Base-by-base conservation (phyloP, 1,140 invertebrate genomes). In the Zaprionus lachaisei region DNA sequence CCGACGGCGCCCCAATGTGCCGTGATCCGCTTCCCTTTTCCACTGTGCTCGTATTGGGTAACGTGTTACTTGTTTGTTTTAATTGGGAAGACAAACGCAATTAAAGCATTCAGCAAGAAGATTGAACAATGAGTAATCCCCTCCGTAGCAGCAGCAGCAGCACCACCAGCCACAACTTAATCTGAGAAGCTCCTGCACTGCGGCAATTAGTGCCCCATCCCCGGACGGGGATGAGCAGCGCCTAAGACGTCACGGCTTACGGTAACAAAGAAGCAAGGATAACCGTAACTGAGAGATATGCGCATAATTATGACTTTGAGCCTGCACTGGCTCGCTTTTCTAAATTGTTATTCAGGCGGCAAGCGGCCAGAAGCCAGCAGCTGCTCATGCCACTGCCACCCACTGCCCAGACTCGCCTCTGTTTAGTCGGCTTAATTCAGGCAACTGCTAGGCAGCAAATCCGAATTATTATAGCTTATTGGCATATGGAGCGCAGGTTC, bases 91-190 rank as follows among this genome's bases (percentile, higher is more conserved):
- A 76, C 71, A 81, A 89, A 90, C 74, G 84, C 81, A 84, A 90
- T 89, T 89, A 84, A 84, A 79, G 72, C 78, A 87, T 89, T 84
- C 80, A 81, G 81, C 78, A 73, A 69, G 47, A 78, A 84, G 81
- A 89, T 89, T 90, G 84, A 81, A 79, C 79, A 89, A 89, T 89
- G 73, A 87, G 80, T 80, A 83, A 87, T 86, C 79, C 60, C 41
- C 7, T 68, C 62, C 20, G 24, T 22, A 22, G 41, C 11, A n/a
- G 17, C 65, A 38, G 26, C 17, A 17, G 7, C 37, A 17, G n/a
- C 24, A n/a, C 5, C 38, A 41, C 2, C 41, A 17, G n/a, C 6
- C n/a, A 17, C 41, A 17, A 7, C 7, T 47, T 47, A 47, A 47
- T 17, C 41, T 47, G 31, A 49, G 22, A 34, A 49, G 49, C 47